Percentiles rank a stretch among this genome's conserved stretches.
These are phyloP conservation scores for Steinernema carpocapsae DNA, from an alignment of 2,888 invertebrate species.

Conservation along the genomic window DNA sequence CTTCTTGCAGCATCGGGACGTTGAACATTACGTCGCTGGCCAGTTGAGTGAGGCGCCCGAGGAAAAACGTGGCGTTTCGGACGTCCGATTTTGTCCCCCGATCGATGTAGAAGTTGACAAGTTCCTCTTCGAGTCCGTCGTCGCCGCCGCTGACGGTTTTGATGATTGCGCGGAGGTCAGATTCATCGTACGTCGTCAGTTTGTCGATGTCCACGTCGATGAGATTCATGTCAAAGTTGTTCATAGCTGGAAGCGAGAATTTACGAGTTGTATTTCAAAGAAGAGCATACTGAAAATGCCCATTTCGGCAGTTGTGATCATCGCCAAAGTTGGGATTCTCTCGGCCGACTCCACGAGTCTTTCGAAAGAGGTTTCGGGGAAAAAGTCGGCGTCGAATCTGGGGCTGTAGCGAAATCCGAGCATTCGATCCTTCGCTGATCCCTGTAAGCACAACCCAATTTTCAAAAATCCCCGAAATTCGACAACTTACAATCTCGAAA, in stretches of 20 bases:
- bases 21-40: constrained; percentile 15
- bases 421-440: not conserved
- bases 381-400: not conserved
- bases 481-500: not conserved
- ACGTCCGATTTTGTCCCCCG: not conserved
- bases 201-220: not conserved
- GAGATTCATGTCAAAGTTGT: not conserved
- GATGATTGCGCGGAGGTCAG: not conserved
- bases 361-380: not conserved
- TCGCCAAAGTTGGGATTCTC: not conserved
- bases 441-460: not conserved
- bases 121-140: not conserved
- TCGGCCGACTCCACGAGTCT: not conserved
- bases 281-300: constrained; percentile 3
- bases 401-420: constrained; percentile 17
- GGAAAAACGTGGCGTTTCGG: not conserved
- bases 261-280: not conserved
- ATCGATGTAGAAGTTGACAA: not conserved
- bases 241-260: not conserved
- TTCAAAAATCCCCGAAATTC: not conserved
- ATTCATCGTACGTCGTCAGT: not conserved
- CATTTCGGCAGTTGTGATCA: not conserved
- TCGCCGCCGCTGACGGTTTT: not conserved
- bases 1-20: constrained; percentile 16
- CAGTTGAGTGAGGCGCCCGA: not conserved